phyloP scores from a whole-genome alignment of 35 echinoderm and acorn worm species.

The Ophiothrix spiculata region DNA sequence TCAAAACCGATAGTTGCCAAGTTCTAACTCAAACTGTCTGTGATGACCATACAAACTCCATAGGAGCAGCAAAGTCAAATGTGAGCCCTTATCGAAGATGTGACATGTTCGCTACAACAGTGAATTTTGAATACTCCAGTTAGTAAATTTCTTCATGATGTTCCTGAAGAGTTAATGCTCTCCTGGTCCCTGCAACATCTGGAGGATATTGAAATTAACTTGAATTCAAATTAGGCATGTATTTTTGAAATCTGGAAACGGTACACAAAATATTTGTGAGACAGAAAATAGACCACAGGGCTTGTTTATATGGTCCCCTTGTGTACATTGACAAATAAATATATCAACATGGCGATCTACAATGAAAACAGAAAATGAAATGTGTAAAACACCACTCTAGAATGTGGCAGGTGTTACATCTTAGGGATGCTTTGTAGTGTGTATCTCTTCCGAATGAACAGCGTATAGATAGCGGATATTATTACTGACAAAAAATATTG shows the following conservation, averaged over 20 bases:
- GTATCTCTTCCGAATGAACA: neutral
- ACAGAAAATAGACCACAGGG: neutral
- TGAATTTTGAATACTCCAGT: no score
- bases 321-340: neutral
- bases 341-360: neutral
- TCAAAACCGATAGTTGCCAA: no score
- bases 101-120: no score
- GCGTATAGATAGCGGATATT: neutral
- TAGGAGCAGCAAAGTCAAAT: no score
- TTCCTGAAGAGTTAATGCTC: neutral
- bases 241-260: neutral
- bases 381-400: neutral
- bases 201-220: neutral
- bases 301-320: neutral
- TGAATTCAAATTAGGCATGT: neutral
- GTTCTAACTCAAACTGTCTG: no score
- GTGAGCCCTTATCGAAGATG: no score
- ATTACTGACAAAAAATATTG: conserved; percentile 5
- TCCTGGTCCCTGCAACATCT: neutral
- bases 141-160: no score
- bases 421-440: neutral
- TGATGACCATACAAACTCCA: no score
- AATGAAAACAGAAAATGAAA: neutral
- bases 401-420: neutral
- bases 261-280: neutral